Conservation (phyloP, 1,140 invertebrate genomes). For the Aphelenchoides avenae region DNA sequence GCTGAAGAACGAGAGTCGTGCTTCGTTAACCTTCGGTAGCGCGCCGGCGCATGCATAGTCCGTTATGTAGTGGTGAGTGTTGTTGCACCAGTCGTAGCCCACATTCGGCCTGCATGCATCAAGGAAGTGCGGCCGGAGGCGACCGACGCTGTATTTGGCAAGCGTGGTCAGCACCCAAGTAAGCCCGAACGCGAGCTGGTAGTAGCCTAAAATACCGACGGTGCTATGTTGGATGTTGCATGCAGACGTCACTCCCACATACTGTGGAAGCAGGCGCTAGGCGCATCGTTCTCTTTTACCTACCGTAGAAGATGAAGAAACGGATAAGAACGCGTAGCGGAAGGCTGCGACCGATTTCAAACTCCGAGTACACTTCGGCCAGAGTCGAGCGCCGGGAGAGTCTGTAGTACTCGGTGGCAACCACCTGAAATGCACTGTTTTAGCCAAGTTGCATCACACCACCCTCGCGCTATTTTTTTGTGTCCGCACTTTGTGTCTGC, state of each 20-base stretch:
- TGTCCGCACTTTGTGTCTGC: too few species aligned
- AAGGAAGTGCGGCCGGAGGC: constrained; percentile 85
- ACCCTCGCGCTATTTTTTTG: too few species aligned
- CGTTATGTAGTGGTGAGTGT: constrained; percentile 8
- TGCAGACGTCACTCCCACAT: too few species aligned
- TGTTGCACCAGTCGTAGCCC: constrained; percentile 18
- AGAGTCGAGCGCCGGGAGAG: neutral
- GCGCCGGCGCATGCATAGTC: constrained; percentile 9
- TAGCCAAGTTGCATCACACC: too few species aligned
- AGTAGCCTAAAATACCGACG: constrained; percentile 32
- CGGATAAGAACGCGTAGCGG: constrained; percentile 3
- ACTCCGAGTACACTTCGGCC: constrained; percentile 4
- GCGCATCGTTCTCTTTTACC: too few species aligned
- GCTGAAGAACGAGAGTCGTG: constrained; percentile 34
- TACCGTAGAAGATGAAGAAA: constrained; percentile 19
- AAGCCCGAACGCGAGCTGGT: constrained; percentile 9
- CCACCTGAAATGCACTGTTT: constrained; percentile 14
- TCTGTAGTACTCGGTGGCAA: constrained; percentile 4
- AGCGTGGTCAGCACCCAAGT: constrained; percentile 62
- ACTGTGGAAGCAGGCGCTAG: too few species aligned
- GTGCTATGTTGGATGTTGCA: too few species aligned
- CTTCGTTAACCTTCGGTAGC: constrained; percentile 11
- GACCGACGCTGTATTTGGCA: constrained; percentile 80
- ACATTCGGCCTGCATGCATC: constrained; percentile 64
- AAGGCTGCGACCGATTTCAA: constrained; percentile 4